Base-by-base conservation (phyloP, 2,888 invertebrate species). In the Scaeva pyrastri region DNA sequence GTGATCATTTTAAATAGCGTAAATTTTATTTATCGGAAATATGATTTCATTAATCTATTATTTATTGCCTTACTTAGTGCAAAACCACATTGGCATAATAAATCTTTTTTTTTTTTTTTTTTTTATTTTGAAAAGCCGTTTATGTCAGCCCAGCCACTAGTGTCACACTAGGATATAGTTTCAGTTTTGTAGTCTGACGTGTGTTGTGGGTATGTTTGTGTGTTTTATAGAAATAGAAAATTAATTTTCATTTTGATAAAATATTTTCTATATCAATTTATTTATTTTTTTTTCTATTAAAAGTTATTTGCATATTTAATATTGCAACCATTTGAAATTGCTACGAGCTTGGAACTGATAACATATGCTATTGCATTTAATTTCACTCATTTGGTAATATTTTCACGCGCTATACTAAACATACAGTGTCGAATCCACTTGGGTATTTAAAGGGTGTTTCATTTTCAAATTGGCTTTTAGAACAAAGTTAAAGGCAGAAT, bases 31-130 rank as follows among this genome's bases (percentile, higher is more conserved):
- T 76, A 80, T 75, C 74, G 55, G 19, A 48, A 62, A 79, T 85
- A 85, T 85, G 72, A 80, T 76, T 85, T 43, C 80, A 80, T 80
- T 85, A 55, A 80, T 80, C 84, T 80, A 73, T 84, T 80, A 85
- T 85, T 85, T 76, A 85, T 83, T 77, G 58, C 79, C 71, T 26
- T 55, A 72, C 72, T 75, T 41, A 72, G 52, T 43, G 56, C 45
- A 48, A 41, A 64, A 50, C 64, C 71, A 60, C 55, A 21, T 45
- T 81, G 58, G 70, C 76, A 76, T 71, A 76, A 72, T 76, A 76
- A 82, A 82, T 82, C 76, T 58, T 43, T 31, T 31, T 31, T n/a
- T n/a, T n/a, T n/a, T n/a, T n/a, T n/a, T n/a, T n/a, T n/a, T n/a
- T n/a, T n/a, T n/a, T n/a, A n/a, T n/a, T n/a, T 5, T 50, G 23